A percentile compares a stretch with the other conserved stretches of the same genome.
Evolutionary conservation across 30 jellyfish, hydroid and myxozoan genomes (phyloP).

Genomic region (Aurelia coerulea): DNA sequence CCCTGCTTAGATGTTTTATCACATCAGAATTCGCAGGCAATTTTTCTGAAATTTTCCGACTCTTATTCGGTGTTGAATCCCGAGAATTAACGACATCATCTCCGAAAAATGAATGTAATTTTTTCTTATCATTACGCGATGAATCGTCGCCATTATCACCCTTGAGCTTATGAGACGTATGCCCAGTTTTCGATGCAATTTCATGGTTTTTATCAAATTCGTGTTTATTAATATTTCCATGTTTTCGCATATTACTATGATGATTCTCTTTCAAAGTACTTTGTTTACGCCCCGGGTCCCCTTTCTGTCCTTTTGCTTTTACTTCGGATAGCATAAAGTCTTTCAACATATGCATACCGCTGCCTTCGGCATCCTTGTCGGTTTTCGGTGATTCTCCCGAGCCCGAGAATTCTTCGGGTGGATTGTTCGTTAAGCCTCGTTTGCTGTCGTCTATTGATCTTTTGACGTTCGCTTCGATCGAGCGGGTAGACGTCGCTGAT

Average conservation of each 20-base stretch:
- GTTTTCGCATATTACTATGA: conserved; percentile 30
- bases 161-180: background rate
- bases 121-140: conserved; percentile 37
- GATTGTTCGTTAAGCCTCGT: conserved; percentile 25
- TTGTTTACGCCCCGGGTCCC: conserved; percentile 53
- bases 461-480: conserved; percentile 18
- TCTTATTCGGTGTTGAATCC: background rate
- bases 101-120: conserved; percentile 47
- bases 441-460: conserved; percentile 29
- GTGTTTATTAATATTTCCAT: background rate
- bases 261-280: background rate
- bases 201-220: background rate
- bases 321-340: conserved; percentile 50
- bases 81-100: conserved; percentile 12
- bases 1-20: conserved; percentile 3
- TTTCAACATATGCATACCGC: conserved; percentile 49
- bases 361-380: conserved; percentile 50
- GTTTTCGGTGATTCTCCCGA: conserved; percentile 48
- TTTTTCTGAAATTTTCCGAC: background rate
- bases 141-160: conserved; percentile 41
- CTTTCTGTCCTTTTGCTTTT: conserved; percentile 37
- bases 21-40: conserved; percentile 27
- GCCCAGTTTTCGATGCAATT: too few species aligned
- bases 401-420: conserved; percentile 59
- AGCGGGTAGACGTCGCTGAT: conserved; percentile 23